Conservation (phyloP, 2,797 vertebrate genomes). For the Somateria mollissima region DNA sequence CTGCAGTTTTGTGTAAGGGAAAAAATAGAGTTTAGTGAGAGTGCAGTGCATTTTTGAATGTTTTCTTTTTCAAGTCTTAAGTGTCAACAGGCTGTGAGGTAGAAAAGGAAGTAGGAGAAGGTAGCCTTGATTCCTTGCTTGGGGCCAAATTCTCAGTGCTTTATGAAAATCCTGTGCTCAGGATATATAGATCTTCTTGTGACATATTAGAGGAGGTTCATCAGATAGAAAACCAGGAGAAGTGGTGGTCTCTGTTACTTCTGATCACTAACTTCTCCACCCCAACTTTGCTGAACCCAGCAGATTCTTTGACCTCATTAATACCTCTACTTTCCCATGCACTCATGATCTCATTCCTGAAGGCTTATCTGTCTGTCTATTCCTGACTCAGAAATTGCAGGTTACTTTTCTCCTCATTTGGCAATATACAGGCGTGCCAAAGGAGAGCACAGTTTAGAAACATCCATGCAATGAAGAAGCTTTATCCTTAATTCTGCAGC, state of each 20-base stretch:
- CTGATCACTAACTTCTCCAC: not conserved
- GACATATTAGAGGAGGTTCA: not conserved
- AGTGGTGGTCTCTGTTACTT: not conserved
- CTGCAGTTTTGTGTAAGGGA: not conserved
- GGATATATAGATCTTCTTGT: not conserved
- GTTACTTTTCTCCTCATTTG: not conserved
- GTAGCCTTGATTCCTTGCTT: not conserved
- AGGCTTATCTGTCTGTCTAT: not conserved
- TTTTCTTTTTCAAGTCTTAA: not conserved
- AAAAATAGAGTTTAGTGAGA: not conserved
- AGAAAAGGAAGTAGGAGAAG: not conserved
- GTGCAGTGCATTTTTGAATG: not conserved
- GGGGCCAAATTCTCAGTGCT: not conserved
- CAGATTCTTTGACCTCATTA: not conserved
- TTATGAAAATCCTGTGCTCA: not conserved
- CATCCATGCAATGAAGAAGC: not conserved
- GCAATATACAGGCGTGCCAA: not conserved
- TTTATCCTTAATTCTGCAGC: not conserved
- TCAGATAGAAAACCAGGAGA: not conserved
- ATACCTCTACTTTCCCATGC: not conserved
- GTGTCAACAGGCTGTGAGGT: not conserved
- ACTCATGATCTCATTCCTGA: not conserved
- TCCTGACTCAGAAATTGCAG: not conserved
- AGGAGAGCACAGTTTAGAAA: not conserved
- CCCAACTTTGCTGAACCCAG: not conserved